These are phyloP conservation scores for Slavum lentiscoides DNA, from an alignment of 2,888 invertebrate genomes.

Conservation along the genomic window DNA sequence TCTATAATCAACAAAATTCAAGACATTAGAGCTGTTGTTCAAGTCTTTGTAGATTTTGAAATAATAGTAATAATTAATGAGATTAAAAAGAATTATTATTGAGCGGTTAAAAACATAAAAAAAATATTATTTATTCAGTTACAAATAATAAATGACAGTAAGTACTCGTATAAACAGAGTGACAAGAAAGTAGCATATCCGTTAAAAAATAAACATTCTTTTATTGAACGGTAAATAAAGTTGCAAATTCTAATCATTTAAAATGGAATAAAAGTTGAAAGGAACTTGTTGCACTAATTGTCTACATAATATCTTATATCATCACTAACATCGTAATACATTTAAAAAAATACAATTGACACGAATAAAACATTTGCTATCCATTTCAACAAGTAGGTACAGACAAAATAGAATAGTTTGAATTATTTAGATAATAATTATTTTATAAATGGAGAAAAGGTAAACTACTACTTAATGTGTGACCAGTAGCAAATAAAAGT, in stretches of 20 bases:
- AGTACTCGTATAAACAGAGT: background rate
- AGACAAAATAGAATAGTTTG: background rate
- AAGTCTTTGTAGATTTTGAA: slow-evolving; percentile 2
- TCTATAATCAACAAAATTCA: slow-evolving; percentile 19
- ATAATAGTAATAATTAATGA: background rate
- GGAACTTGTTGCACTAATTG: slow-evolving; percentile 13
- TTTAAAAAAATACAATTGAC: background rate
- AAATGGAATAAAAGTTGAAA: slow-evolving; percentile 13
- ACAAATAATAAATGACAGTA: background rate
- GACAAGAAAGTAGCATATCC: background rate
- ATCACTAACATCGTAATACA: background rate
- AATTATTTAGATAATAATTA: background rate
- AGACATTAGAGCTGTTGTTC: slow-evolving; percentile 1
- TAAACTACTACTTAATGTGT: background rate
- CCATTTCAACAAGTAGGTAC: background rate
- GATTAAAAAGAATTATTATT: background rate
- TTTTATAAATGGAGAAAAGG: background rate
- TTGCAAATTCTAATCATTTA: background rate
- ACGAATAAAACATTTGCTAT: background rate
- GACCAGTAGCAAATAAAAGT: background rate
- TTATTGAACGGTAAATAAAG: background rate
- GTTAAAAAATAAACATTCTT: background rate
- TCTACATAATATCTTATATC: background rate
- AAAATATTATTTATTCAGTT: background rate
- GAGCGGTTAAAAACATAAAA: background rate